Conservation (phyloP, 2,888 invertebrate species). For the Eupithecia inturbata region DNA sequence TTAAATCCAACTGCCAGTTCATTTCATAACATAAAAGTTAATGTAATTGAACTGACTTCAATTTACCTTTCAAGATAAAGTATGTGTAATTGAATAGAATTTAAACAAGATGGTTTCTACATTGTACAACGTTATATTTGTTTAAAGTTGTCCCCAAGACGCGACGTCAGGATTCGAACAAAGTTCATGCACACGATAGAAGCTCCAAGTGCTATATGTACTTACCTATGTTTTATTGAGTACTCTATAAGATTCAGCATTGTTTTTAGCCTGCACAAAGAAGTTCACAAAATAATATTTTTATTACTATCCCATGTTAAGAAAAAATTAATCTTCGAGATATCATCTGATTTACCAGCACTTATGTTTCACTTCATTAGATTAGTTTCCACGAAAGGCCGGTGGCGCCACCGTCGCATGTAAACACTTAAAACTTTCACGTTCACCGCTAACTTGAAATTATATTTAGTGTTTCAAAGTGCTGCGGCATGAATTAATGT, state of each 20-base stretch:
- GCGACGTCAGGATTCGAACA: neutral
- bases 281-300: neutral
- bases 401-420: slow-evolving; percentile 30
- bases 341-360: neutral
- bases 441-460: slow-evolving; percentile 28
- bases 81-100: neutral
- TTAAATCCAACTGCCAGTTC: neutral
- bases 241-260: neutral
- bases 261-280: neutral
- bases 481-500: slow-evolving; percentile 27
- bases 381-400: neutral
- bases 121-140: neutral
- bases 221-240: too few species aligned
- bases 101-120: neutral
- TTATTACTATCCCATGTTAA: neutral
- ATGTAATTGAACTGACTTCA: neutral
- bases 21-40: neutral
- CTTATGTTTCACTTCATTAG: neutral
- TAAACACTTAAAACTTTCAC: slow-evolving; percentile 41
- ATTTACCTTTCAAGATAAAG: neutral
- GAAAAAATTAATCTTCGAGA: neutral
- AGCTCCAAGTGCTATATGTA: neutral
- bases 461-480: slow-evolving; percentile 35
- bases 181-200: neutral
- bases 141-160: neutral